Base-by-base conservation (phyloP, 1,140 invertebrate genomes). In the Hyposmocoma kahamanoa region DNA sequence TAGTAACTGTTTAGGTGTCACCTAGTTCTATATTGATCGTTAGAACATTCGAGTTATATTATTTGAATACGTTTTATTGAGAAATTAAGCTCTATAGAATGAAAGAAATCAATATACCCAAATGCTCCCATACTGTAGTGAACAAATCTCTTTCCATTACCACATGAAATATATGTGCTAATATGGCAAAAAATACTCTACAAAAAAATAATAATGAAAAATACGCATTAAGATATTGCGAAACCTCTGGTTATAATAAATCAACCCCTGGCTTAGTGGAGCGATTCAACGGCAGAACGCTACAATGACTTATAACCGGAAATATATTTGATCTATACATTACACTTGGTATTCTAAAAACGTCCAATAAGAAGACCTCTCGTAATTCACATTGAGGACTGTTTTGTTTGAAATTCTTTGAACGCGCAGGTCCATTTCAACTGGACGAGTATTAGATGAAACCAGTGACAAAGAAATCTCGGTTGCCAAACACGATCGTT, bases 221-320 rank as follows among this genome's bases (percentile, higher is more conserved):
- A 36, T 36, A 36, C 32, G 1, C 32, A 36, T 36, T 36, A 36
- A 17, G 32, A 17, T 36, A 36, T 36, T 36, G 15, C 32, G 13
- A n/a, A 17, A n/a, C n/a, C 3, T 17, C 32, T 17, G 15, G 15
- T 8, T 17, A 17, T 58, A 42, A 76, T 77, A 74, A 77, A 76
- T 71, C 68, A 69, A 59, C 42, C 55, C 55, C 50, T 58, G 61
- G 66, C 67, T 72, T 68, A 76, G 56, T 69, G 55, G 58, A 56
- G 69, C 75, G 60, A 70, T 74, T 67, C 70, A 51, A 61, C 58
- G 62, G 53, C 53, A 53, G 61, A 77, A 78, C 57, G 62, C 62
- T 65, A 60, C 70, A 60, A 71, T 78, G 74, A 82, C 64, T 79
- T 80, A 78, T 78, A 78, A 70, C 72, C 54, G 70, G 62, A 78